These are phyloP conservation scores for Telmatherina bonti DNA, from an alignment of 2,797 vertebrate genomes.

Conservation along the genomic window DNA sequence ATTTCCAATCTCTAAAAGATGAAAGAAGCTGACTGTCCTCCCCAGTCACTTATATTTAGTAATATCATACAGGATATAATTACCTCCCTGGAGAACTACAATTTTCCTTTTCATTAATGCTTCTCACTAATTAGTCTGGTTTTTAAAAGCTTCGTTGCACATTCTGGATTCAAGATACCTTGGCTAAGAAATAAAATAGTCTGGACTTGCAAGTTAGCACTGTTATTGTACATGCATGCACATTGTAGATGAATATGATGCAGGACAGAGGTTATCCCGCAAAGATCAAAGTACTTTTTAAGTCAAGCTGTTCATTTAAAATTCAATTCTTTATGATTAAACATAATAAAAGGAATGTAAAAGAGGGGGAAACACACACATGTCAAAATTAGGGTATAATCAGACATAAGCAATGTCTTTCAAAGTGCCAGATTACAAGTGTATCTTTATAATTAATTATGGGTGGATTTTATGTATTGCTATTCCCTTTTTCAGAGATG, in stretches of 20 bases:
- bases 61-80: constrained; percentile 82
- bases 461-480: not conserved
- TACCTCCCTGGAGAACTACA: constrained; percentile 70
- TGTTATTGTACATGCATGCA: not conserved
- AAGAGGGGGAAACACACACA: not conserved
- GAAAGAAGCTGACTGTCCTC: constrained; percentile 58
- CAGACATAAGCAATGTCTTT: not conserved
- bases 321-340: not conserved
- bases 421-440: not conserved
- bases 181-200: constrained; percentile 65
- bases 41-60: constrained; percentile 71
- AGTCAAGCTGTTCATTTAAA: constrained; percentile 8
- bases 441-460: not conserved
- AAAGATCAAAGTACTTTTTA: constrained; percentile 4
- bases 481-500: not conserved
- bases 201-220: constrained; percentile 64
- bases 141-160: constrained; percentile 63
- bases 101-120: constrained; percentile 72
- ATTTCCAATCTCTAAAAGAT: constrained; percentile 68
- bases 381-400: not conserved
- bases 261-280: constrained; percentile 1
- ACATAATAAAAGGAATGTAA: not conserved
- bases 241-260: constrained; percentile 7
- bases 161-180: constrained; percentile 56
- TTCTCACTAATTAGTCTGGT: constrained; percentile 76